Evolutionary conservation across 2,888 invertebrate species (phyloP).

Genomic region (Apamea crenata): DNA sequence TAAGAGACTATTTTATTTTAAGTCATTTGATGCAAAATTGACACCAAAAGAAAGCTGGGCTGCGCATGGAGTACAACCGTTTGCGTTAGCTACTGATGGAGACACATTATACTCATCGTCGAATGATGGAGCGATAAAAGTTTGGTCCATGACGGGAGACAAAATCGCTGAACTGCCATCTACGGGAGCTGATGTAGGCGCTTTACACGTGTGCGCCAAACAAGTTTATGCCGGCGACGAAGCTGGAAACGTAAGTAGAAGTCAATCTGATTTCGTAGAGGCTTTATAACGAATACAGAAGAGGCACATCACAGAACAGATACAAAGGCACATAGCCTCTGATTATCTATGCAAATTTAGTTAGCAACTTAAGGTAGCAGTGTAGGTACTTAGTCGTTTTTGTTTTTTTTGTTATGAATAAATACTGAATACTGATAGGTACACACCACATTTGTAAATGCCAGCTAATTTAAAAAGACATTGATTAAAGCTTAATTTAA

Average conservation of each 20-base stretch:
- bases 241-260: constrained; percentile 90
- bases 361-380: background rate
- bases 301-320: too few relatives aligned
- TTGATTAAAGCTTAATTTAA: background rate
- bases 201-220: constrained; percentile 78
- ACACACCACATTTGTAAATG: background rate
- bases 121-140: constrained; percentile 91
- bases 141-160: constrained; percentile 87
- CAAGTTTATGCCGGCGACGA: constrained; percentile 91
- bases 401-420: background rate
- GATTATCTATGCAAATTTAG: background rate
- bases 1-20: constrained; percentile 21
- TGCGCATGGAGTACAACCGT: constrained; percentile 91
- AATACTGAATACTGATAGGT: background rate
- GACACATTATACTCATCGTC: constrained; percentile 91
- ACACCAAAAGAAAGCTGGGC: constrained; percentile 80
- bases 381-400: background rate
- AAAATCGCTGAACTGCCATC: constrained; percentile 80
- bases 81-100: constrained; percentile 89
- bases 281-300: background rate
- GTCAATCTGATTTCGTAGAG: background rate
- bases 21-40: constrained; percentile 81
- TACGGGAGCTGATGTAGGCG: constrained; percentile 83
- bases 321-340: background rate
- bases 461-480: background rate